Base-by-base conservation (phyloP, 2,797 vertebrate genomes). In the Myiotriccus ornatus region DNA sequence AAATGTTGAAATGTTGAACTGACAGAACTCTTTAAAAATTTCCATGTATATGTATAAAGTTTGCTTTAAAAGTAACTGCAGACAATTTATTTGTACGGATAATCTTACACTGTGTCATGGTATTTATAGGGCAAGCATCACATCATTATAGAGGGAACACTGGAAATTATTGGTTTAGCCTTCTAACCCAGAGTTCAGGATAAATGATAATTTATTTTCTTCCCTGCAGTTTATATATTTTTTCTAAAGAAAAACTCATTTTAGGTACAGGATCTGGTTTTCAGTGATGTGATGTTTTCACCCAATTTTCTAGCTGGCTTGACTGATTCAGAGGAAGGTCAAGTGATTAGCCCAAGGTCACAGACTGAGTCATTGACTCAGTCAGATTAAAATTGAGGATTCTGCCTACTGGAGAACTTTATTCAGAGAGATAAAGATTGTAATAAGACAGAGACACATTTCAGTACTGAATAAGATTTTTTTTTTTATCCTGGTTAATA, bases 341-440 rank as follows among this genome's bases (percentile, higher is more conserved):
- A 96, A 84, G 34, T 78, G 95, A 96, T 97, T 92, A 97, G 82
- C 35, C 32, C 52, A 90, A 71, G 91, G 93, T 94, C 90, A 87
- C 39, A 79, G 81, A 64, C 60, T 83, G 84, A 93, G 49, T 57
- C 84, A 93, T 75, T 94, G 90, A 73, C 79, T 94, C 89, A 82
- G 78, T 69, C 62, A 88, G 90, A 93, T 94, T 90, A 91, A 64
- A 95, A 91, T 25, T 57, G 52, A 75, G 39, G 77, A 91, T 89
- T 89, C 68, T 94, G 49, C 55, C 13, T 92, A 19, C 44, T 62
- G 64, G 28, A 86, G 53, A 85, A 65, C 70, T 89, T 92, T 88
- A 43, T 83, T 65, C 0, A 0, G 34, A 14, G 64, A 95, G 82
- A 93, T 84, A 94, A 93, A 92, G 55, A 65, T 79, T 86, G 19